Evolutionary conservation across 2,888 invertebrate species (phyloP).

Genomic region (Microctonus brassicae): DNA sequence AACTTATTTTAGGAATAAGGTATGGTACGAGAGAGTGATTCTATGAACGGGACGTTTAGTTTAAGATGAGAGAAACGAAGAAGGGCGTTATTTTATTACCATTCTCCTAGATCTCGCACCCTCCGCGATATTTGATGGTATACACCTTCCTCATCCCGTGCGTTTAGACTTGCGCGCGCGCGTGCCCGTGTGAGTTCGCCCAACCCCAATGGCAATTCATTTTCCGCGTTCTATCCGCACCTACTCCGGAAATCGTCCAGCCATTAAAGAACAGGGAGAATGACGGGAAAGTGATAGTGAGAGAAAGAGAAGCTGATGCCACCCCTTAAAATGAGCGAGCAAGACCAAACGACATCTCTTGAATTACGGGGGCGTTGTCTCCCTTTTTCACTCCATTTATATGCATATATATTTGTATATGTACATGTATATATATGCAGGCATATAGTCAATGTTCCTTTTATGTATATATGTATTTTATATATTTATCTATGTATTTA

Average conservation of each 20-base stretch:
- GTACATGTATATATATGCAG: no score
- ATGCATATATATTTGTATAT: not conserved
- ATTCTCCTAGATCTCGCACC: slow-evolving; percentile 52
- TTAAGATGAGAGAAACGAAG: slow-evolving; percentile 33
- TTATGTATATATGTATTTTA: no score
- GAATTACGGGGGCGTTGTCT: slow-evolving; percentile 15
- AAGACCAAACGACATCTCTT: slow-evolving; percentile 12
- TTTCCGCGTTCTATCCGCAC: slow-evolving; percentile 36
- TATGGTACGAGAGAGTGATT: slow-evolving; percentile 16
- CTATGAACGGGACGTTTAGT: slow-evolving; percentile 41
- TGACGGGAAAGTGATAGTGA: slow-evolving; percentile 42
- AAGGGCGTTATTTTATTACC: slow-evolving; percentile 62
- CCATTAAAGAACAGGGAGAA: slow-evolving; percentile 30
- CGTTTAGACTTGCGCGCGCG: no score
- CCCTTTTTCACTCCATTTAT: not conserved
- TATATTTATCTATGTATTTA: no score
- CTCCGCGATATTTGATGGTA: slow-evolving; percentile 48
- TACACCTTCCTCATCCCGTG: slow-evolving; percentile 47
- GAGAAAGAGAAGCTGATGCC: slow-evolving; percentile 45
- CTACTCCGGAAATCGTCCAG: slow-evolving; percentile 14
- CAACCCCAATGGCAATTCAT: slow-evolving; percentile 33
- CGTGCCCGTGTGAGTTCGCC: slow-evolving; percentile 24
- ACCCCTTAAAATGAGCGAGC: slow-evolving; percentile 33
- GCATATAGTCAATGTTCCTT: no score
- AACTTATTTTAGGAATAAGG: slow-evolving; percentile 49